These are phyloP conservation scores for Actenoides lindsayi DNA, from an alignment of 2,113 vertebrate genomes.

Conservation along the genomic window DNA sequence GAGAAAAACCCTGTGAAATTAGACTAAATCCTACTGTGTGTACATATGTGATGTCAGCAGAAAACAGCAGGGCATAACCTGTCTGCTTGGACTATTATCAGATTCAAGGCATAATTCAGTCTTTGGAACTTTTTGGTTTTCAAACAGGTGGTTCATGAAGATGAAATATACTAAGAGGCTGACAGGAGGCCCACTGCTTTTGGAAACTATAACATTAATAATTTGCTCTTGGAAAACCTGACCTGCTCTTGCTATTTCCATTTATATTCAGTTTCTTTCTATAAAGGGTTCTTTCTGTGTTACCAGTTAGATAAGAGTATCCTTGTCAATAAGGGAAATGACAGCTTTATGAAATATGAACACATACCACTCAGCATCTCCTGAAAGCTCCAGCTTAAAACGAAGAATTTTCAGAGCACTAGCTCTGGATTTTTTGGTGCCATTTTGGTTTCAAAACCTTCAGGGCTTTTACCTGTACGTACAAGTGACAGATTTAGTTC, in stretches of 20 bases:
- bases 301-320: neutral
- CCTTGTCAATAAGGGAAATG: neutral
- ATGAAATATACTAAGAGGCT: neutral
- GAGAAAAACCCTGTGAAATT: neutral
- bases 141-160: neutral
- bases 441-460: neutral
- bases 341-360: neutral
- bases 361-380: too few relatives aligned
- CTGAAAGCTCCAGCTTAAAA: neutral
- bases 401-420: neutral
- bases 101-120: neutral
- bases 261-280: neutral
- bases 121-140: neutral
- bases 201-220: rapidly evolving
- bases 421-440: neutral
- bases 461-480: neutral
- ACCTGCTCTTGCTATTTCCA: neutral
- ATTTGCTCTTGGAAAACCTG: neutral
- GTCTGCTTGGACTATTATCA: neutral
- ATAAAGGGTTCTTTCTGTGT: neutral
- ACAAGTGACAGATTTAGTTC: neutral
- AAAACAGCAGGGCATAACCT: neutral
- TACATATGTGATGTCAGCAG: neutral
- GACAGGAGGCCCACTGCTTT: neutral
- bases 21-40: neutral